These are phyloP conservation scores for Zonitis immaculata DNA, from an alignment of 2,888 invertebrate genomes.

Conservation along the genomic window DNA sequence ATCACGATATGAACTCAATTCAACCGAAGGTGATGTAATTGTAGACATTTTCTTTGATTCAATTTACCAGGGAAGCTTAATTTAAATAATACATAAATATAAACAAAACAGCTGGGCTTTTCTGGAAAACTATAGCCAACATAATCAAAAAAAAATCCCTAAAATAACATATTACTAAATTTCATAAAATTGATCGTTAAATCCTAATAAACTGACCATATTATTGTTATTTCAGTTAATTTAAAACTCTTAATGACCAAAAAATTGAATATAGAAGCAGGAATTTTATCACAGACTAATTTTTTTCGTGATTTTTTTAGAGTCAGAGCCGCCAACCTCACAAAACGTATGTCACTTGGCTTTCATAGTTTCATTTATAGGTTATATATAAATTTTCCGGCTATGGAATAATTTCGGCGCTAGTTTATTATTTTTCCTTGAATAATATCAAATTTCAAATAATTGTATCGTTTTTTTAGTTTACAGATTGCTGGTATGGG, in stretches of 20 bases:
- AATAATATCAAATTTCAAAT: background rate
- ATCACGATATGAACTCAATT: conserved; percentile 17
- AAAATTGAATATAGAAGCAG: no score
- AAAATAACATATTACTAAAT: no score
- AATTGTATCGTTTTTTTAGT: background rate
- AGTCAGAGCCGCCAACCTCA: no score
- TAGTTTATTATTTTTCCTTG: background rate
- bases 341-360: no score
- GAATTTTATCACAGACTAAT: no score
- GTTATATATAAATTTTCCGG: background rate
- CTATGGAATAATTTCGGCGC: background rate
- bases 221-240: no score
- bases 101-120: background rate
- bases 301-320: no score
- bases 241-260: no score
- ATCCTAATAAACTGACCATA: no score
- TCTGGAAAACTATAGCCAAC: background rate
- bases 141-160: background rate
- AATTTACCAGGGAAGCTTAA: background rate
- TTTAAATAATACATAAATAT: background rate
- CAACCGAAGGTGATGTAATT: conserved; percentile 15
- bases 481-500: conserved; percentile 32
- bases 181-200: no score
- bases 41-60: conserved; percentile 7
- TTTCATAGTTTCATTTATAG: no score